Percentiles rank a stretch among this genome's conserved stretches.
These are phyloP conservation scores for Drosophila truncata DNA, from an alignment of 1,140 invertebrate species.

Conservation along the genomic window DNA sequence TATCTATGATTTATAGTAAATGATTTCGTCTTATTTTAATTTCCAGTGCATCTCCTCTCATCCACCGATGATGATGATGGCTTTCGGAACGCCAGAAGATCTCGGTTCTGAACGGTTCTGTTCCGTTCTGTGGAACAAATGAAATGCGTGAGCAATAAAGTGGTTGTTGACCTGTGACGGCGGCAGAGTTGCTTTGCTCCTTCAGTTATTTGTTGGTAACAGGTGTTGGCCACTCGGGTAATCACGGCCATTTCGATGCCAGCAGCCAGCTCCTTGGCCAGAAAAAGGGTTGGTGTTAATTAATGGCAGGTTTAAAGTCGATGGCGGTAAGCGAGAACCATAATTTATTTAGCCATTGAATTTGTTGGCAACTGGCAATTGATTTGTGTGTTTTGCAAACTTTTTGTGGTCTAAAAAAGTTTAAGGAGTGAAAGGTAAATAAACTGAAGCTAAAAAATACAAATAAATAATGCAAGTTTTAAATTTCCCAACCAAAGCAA, in stretches of 20 bases:
- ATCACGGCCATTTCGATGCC: conserved; percentile 36
- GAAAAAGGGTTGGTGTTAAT: conserved; percentile 49
- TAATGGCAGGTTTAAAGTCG: conserved; percentile 41
- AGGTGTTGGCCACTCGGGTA: conserved; percentile 42
- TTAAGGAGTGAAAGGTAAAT: conserved; percentile 7
- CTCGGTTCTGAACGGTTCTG: conserved; percentile 27
- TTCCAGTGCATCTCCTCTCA: neutral
- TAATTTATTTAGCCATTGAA: conserved; percentile 45
- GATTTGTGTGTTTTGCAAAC: conserved; percentile 26
- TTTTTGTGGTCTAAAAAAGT: conserved; percentile 5
- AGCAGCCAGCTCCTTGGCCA: conserved; percentile 19
- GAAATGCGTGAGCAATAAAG: conserved; percentile 52
- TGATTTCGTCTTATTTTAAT: neutral
- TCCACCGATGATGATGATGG: conserved; percentile 28
- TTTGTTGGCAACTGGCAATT: conserved; percentile 18
- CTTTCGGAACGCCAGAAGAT: conserved; percentile 36
- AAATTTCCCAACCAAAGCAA: neutral
- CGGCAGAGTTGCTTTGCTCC: neutral
- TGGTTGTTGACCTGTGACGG: conserved; percentile 51
- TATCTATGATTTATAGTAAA: no score
- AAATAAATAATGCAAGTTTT: neutral
- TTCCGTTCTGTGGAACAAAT: conserved; percentile 28
- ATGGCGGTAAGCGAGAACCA: conserved; percentile 46
- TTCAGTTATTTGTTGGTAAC: conserved; percentile 47
- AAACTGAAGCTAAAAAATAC: neutral